A percentile compares a stretch with the other conserved stretches of the same genome.
Conservation (phyloP, 92 coral and sea anemone species). For the Zoanthus sansibaricus region DNA sequence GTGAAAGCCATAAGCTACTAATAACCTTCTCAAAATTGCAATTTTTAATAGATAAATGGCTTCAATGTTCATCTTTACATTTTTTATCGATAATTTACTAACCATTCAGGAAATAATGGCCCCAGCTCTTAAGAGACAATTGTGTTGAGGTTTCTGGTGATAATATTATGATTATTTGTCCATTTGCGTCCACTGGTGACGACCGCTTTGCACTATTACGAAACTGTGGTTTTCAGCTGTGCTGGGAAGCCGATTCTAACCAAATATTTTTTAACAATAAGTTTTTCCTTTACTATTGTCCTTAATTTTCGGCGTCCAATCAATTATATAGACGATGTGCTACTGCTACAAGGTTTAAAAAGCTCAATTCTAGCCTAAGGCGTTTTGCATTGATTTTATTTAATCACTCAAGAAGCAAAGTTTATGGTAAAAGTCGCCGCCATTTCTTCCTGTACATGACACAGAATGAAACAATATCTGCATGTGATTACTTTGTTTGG, state of each 20-base stretch:
- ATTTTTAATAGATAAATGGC: conserved; percentile 22
- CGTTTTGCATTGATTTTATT: neutral
- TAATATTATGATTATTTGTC: conserved; percentile 14
- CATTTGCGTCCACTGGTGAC: neutral
- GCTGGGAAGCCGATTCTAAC: neutral
- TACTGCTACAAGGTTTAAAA: neutral
- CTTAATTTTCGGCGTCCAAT: no score
- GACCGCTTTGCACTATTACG: conserved; percentile 16
- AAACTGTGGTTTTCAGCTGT: neutral
- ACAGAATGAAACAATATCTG: no score
- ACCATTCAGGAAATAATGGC: conserved; percentile 35
- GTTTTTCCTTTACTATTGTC: no score
- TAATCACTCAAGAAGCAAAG: neutral
- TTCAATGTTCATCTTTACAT: neutral
- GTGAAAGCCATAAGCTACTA: neutral
- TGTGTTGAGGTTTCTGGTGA: conserved; percentile 25
- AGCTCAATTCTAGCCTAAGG: neutral
- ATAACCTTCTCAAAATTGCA: conserved; percentile 10
- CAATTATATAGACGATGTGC: no score
- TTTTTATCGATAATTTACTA: conserved; percentile 16
- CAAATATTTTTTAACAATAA: neutral
- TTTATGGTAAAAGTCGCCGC: neutral
- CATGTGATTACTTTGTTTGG: no score
- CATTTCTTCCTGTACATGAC: no score
- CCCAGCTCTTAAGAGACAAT: neutral